Base-by-base conservation (phyloP, 2,113 vertebrate genomes). In the Psophia crepitans region DNA sequence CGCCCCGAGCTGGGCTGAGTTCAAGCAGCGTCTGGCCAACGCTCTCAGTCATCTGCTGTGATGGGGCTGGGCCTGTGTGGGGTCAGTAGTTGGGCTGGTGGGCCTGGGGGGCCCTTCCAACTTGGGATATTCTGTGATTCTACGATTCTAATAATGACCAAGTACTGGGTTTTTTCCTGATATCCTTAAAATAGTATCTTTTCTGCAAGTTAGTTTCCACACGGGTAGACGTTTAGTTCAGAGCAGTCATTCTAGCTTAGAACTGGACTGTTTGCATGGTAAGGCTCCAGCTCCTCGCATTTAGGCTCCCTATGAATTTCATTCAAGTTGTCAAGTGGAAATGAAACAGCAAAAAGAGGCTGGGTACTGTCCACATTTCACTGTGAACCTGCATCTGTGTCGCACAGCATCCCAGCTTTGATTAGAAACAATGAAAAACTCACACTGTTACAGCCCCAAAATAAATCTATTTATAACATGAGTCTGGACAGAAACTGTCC, bases 321-420 rank as follows among this genome's bases (percentile, higher is more conserved):
- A 30, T 49, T 69, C 22, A 30, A 22, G 5, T 13, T 58, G 33
- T 19, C 11, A 37, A 12, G 51, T 8, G n/a, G 51, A 28, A 28
- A 15, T 41, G 41, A 80, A 84, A 11, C 32, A 76, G 16, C 41
- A 77, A 30, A 30, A 60, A 71, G 51, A 74, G 37, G 8, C 11
- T 6, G 1, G 2, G 1, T 8, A 11, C 23, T 32, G n/a, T 20
- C 21, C 41, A 13, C 0, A 0, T 6, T 35, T 14, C 12, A 18
- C 22, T 24, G 11, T 23, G 46, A 76, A 63, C 37, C 16, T 22
- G 11, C 1, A 5, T 2, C 28, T 70, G 4, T 92, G 60, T 64
- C 41, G 46, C 35, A 15, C 30, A 39, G 41, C 16, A 12, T 21
- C 18, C 70, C 58, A 57, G 26, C 27, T 58, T 73, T n/a, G 14